Percentiles rank a stretch among this genome's conserved stretches.
Conservation (phyloP, 2,113 vertebrate genomes). For the Steatornis caripensis region DNA sequence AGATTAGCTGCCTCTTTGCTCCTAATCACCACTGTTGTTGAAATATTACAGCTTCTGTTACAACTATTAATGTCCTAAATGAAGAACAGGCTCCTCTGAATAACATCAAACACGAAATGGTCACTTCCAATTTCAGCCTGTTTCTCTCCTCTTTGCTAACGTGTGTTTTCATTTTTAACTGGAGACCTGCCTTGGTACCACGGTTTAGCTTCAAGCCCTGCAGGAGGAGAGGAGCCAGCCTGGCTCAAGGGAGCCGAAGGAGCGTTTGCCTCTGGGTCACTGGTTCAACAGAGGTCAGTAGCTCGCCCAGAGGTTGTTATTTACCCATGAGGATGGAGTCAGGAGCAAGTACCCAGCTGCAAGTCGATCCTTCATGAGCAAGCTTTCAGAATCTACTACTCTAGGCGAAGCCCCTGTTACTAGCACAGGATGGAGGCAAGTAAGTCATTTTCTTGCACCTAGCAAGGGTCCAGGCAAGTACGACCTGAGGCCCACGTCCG, state of each 20-base stretch:
- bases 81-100: constrained; percentile 56
- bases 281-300: background rate
- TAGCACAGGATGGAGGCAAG: background rate
- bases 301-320: background rate
- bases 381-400: background rate
- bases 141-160: background rate
- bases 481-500: background rate
- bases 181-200: background rate
- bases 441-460: background rate
- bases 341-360: background rate
- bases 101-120: constrained; percentile 42
- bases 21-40: constrained; percentile 70
- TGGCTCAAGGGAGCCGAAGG: background rate
- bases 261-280: background rate
- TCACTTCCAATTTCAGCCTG: constrained; percentile 45
- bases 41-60: constrained; percentile 72
- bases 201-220: background rate
- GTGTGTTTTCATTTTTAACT: background rate
- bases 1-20: constrained; percentile 66
- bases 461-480: background rate
- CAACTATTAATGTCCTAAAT: constrained; percentile 65
- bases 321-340: background rate
- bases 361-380: accelerated
- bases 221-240: background rate
- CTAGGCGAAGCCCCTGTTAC: background rate